Conservation (phyloP, 2,113 vertebrate genomes). For the Pollachius pollachius region DNA sequence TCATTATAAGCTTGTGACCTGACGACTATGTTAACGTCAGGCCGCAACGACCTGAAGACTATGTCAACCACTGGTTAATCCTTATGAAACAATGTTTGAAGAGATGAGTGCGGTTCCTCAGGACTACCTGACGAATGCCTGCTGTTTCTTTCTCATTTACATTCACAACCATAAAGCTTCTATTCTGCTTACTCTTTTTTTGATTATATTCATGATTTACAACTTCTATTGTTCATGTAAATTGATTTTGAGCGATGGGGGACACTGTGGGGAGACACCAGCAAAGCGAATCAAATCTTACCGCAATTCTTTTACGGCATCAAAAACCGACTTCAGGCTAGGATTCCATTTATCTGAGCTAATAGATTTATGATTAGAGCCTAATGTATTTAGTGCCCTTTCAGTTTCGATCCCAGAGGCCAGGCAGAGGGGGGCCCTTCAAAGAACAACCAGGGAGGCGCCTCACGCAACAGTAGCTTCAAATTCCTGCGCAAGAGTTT, state of each 20-base stretch:
- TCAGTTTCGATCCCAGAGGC: constrained; percentile 26
- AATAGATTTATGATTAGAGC: constrained; percentile 10
- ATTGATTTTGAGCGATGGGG: neutral
- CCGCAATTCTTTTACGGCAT: neutral
- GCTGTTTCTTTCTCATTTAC: neutral
- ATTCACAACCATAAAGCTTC: neutral
- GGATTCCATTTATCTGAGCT: constrained; percentile 32
- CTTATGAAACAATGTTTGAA: too few relatives aligned
- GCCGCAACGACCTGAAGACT: too few relatives aligned
- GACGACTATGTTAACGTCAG: too few relatives aligned
- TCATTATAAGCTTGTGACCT: too few relatives aligned
- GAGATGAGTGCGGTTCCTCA: too few relatives aligned
- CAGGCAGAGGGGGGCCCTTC: neutral
- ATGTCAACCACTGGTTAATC: too few relatives aligned
- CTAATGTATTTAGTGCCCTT: constrained; percentile 9
- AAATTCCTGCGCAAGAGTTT: constrained; percentile 26
- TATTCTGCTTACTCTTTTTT: neutral
- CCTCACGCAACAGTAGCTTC: constrained; percentile 33
- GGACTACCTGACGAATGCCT: neutral
- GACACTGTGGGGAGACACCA: too few relatives aligned
- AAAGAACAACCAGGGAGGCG: constrained; percentile 21
- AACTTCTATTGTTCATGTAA: neutral
- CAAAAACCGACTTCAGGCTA: constrained; percentile 5
- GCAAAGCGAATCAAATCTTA: too few relatives aligned
- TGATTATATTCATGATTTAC: too few relatives aligned